phyloP scores from a whole-genome alignment of 2,888 invertebrate species.

The Leptura quadrifasciata region DNA sequence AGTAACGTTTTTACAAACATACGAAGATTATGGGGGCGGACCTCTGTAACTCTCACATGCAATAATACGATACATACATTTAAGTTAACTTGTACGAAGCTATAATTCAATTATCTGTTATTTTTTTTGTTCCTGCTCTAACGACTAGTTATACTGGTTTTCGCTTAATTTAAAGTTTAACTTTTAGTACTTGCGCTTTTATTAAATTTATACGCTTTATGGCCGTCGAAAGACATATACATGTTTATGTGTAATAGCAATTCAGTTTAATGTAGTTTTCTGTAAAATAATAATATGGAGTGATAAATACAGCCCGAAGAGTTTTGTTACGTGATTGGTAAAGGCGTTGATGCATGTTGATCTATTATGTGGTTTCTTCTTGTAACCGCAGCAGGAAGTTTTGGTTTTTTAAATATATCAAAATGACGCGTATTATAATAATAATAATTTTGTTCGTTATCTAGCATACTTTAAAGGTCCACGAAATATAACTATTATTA shows the following conservation, averaged over 20 bases:
- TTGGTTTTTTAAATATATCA: not conserved
- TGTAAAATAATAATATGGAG: not conserved
- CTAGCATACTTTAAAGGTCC: too few species aligned
- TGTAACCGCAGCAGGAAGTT: not conserved
- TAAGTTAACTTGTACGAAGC: not conserved
- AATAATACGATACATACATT: not conserved
- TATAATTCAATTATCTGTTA: not conserved
- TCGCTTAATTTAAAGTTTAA: not conserved
- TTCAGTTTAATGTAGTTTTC: not conserved
- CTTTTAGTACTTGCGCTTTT: not conserved
- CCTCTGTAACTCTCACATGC: not conserved
- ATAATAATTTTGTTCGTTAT: too few species aligned
- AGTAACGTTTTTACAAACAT: not conserved
- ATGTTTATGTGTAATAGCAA: slow-evolving; percentile 3
- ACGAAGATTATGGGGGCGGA: slow-evolving; percentile 1
- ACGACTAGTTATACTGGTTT: slow-evolving; percentile 7
- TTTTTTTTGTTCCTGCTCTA: not conserved
- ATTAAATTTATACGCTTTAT: not conserved
- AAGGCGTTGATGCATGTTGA: not conserved
- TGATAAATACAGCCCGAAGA: not conserved
- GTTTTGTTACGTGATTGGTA: not conserved
- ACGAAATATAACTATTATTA: too few species aligned
- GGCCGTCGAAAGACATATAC: not conserved
- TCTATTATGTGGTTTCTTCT: not conserved
- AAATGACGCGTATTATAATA: not conserved